Evolutionary conservation across 2,113 vertebrate species (phyloP).

Genomic region (Pampusana beccarii): DNA sequence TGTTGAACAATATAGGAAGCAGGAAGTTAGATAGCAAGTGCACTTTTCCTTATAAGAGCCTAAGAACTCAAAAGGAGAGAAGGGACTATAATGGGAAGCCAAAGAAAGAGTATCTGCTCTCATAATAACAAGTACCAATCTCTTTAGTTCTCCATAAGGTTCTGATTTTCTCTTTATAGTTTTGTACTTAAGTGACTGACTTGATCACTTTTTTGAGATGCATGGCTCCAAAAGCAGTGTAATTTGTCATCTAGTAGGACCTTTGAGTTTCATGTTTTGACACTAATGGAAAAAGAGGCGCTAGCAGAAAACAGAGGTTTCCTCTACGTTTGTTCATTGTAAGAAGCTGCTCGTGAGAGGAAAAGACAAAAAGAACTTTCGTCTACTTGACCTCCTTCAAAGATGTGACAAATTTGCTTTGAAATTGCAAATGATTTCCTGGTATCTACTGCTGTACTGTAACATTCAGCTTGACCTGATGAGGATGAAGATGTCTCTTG

Average conservation of each 20-base stretch:
- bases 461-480: neutral
- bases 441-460: neutral
- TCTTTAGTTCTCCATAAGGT: neutral
- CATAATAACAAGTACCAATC: neutral
- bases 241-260: neutral
- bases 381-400: neutral
- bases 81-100: neutral
- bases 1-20: neutral
- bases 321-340: neutral
- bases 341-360: neutral
- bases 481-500: neutral
- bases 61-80: neutral
- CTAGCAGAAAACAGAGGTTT: neutral
- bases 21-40: neutral
- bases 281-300: neutral
- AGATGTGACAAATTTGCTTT: neutral
- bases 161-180: neutral
- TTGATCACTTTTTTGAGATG: neutral
- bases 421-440: neutral
- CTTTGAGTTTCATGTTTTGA: neutral
- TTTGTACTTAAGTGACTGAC: neutral
- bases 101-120: neutral
- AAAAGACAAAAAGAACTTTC: neutral
- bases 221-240: neutral
- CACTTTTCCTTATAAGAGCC: neutral